Evolutionary conservation across 2,113 vertebrate genomes (phyloP), one percentile per base, ranked within the genome.

Genomic region (Mugil cephalus): DNA sequence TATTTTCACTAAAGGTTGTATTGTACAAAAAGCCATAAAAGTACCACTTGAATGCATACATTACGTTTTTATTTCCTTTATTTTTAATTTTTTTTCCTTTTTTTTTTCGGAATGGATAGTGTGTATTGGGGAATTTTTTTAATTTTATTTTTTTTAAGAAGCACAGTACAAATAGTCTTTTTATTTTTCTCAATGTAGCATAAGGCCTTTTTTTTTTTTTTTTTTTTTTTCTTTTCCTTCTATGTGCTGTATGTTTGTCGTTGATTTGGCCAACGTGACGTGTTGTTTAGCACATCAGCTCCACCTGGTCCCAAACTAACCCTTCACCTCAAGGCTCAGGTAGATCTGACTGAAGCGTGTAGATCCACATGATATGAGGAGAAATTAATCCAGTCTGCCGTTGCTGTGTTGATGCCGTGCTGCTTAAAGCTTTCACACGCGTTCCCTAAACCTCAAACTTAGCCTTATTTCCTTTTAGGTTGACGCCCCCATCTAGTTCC

Each of bases 1-100:
- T 97, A 95, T 95, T 96, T 96, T 95, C 94, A 95, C 94, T 94
- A 94, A 94, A 93, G 95, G 92, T 93, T 94, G 94, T 93, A 94
- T 92, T 95, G 94, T 95, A 96, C 92, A 94, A 95, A 95, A 95
- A 94, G 93, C 93, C 94, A 92, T 92, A 91, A 86, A 91, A 93
- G 93, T 94, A 93, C 94, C 85, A 93, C 93, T 94, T 93, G 92
- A 93, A 93, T 90, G 89, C 94, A 94, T 93, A 94, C 94, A 93
- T 95, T 88, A 90, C 85, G 65, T 93, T 91, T 89, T 90, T 86
- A 71, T 88, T 89, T 83, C 39, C 51, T 84, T 85, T 93, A n/a
- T n/a, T n/a, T n/a, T n/a, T n/a, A n/a, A n/a, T n/a, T n/a, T 84
- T 60, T 43, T 78, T 87, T 79, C 91, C 78, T 60, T 10, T 83